A percentile compares a stretch with the other conserved stretches of the same genome.
phyloP scores from a whole-genome alignment of 2,797 vertebrate species.

The Buceros bicornis region DNA sequence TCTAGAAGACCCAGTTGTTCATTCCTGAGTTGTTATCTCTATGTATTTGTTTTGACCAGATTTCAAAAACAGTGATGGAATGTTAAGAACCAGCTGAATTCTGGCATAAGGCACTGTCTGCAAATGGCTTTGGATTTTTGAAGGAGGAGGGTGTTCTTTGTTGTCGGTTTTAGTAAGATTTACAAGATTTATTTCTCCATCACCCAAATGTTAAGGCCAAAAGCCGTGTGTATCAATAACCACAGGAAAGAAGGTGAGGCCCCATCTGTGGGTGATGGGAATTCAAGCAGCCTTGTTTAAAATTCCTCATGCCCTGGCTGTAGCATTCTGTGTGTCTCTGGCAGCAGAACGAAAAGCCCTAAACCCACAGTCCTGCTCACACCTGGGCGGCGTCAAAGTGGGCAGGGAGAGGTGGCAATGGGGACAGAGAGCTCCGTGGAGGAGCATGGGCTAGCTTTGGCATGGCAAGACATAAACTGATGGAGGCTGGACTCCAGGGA shows the following conservation, averaged over 20 bases:
- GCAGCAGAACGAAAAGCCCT: background rate
- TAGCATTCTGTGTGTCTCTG: rapidly evolving
- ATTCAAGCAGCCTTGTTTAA: background rate
- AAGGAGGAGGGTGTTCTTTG: background rate
- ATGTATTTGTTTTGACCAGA: background rate
- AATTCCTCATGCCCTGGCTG: background rate
- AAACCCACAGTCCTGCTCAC: background rate
- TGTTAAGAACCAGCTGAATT: background rate
- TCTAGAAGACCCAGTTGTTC: background rate
- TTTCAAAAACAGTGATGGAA: background rate
- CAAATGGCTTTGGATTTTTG: background rate
- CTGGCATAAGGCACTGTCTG: background rate
- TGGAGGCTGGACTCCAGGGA: background rate
- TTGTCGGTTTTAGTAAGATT: background rate
- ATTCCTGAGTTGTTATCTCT: background rate
- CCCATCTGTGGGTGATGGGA: no score
- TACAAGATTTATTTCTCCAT: background rate
- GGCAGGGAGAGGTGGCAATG: background rate
- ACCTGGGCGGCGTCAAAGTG: background rate
- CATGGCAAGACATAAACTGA: background rate
- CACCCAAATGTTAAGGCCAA: background rate
- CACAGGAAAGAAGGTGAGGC: background rate
- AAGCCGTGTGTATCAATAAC: background rate
- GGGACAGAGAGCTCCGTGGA: background rate
- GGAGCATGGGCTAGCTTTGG: rapidly evolving